phyloP scores from a whole-genome alignment of 1,140 invertebrate genomes.

The Bombus haemorrhoidalis region DNA sequence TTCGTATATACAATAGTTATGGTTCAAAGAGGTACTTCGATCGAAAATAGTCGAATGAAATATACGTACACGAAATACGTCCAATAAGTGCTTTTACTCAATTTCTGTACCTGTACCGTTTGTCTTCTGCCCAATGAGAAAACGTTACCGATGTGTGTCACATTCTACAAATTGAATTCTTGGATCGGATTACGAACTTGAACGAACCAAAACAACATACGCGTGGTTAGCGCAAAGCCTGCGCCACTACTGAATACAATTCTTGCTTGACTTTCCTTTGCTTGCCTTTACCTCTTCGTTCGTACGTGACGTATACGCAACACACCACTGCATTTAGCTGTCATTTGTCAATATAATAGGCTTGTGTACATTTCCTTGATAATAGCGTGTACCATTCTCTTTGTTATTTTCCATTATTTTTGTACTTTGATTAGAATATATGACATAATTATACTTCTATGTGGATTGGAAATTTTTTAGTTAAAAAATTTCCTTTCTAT shows the following conservation, averaged over 20 bases:
- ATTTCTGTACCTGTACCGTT: neutral
- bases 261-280: neutral
- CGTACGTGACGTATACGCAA: constrained; percentile 10
- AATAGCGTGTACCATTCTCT: neutral
- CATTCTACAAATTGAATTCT: constrained; percentile 3
- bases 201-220: neutral
- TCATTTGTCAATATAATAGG: neutral
- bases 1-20: neutral
- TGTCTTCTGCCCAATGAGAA: neutral
- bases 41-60: neutral
- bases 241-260: constrained; percentile 36
- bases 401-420: neutral
- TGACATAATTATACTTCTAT: neutral
- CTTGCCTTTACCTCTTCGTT: constrained; percentile 12
- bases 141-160: constrained; percentile 1
- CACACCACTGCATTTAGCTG: neutral
- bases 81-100: neutral
- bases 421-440: neutral
- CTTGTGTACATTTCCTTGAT: neutral
- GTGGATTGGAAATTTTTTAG: neutral
- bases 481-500: no score
- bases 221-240: constrained; percentile 24
- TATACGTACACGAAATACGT: neutral
- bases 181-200: neutral
- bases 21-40: neutral